Base-by-base conservation (phyloP, 2,797 vertebrate genomes). In the Netta rufina region DNA sequence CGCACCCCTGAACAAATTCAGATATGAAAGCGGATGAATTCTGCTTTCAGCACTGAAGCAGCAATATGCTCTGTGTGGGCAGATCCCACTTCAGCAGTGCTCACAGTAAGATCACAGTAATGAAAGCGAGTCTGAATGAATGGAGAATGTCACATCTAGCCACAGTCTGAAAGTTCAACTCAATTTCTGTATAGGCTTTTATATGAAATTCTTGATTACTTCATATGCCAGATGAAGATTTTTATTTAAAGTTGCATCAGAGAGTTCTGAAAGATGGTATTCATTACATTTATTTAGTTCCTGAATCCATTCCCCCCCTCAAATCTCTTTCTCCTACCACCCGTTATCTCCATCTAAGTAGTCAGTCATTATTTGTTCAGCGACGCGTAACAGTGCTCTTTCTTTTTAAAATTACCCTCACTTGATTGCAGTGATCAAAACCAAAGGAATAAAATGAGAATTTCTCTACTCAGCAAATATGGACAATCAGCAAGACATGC, bases 361-460 rank as follows among this genome's bases (percentile, higher is more conserved):
- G 39, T 69, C 14, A 61, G 65, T 91, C 80, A 69, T 67, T 69
- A 91, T 86, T 82, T 84, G 57, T 84, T 89, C 84, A 14, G 22
- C 45, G 84, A 66, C 7, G 17, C 3, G 0, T 57, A 90, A 87
- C 28, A 45, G 38, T 36, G 24, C 36, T 85, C 38, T 38, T 65
- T 70, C 72, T 74, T 85, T 54, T 79, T n/a, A 66, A 77, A 84
- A 70, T 91, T 47, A 84, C 16, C 57, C 41, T 88, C 49, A 43
- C 20, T 90, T 62, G 72, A 90, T 67, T 90, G 72, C 65, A 73
- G 47, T 47, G 58, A 92, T 87, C 71, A 92, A 89, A 94, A 64
- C 64, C 6, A 4, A 65, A 79, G 67, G 74, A 86, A 71, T 32
- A 74, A 8, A 64, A 78, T 18, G n/a, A 78, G 28, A 84, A 87